Percentiles rank a stretch among this genome's conserved stretches.
phyloP scores from a whole-genome alignment of 1,140 invertebrate species.

The Temnothorax curvispinosus region DNA sequence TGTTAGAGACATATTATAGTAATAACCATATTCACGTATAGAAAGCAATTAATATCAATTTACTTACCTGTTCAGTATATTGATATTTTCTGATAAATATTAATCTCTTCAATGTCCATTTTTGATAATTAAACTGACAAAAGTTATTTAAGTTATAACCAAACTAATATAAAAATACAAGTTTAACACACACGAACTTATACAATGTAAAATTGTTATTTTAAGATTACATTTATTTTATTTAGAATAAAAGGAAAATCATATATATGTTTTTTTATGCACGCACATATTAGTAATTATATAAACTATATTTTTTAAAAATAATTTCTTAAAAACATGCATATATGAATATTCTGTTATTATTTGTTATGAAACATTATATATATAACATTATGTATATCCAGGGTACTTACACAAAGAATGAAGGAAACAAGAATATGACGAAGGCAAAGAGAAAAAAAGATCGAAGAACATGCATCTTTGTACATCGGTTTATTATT shows the following conservation, averaged over 20 bases:
- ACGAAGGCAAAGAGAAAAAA: constrained; percentile 43
- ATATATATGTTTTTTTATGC: neutral
- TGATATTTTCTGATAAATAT: neutral
- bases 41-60: neutral
- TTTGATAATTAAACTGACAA: neutral
- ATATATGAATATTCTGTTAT: neutral
- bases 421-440: constrained; percentile 54
- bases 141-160: neutral
- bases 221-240: neutral
- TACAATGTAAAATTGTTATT: neutral
- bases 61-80: constrained; percentile 45
- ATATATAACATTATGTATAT: neutral
- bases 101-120: neutral
- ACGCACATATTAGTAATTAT: neutral
- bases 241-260: neutral
- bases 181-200: neutral
- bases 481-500: constrained; percentile 86
- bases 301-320: neutral
- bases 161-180: constrained; percentile 5
- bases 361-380: neutral
- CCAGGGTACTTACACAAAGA: neutral
- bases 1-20: neutral
- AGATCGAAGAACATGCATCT: constrained; percentile 73
- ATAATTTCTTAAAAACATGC: constrained; percentile 2
- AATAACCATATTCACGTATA: neutral